These are phyloP conservation scores for Drosophila yakuba DNA, from an alignment of 1,140 invertebrate species.

Conservation along the genomic window DNA sequence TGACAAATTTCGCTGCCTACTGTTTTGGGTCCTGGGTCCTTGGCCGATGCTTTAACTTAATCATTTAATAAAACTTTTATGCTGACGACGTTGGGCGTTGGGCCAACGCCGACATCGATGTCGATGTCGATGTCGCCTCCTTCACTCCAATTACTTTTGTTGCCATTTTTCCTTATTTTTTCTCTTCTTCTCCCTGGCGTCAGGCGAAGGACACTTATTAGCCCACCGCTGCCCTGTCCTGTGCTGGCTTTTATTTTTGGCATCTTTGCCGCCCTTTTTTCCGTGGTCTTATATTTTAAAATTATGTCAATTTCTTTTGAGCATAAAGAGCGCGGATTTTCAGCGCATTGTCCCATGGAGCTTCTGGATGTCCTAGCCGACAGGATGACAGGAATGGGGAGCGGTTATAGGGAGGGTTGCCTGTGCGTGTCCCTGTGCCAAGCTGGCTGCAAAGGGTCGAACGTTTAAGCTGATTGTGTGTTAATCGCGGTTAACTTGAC, in stretches of 20 bases:
- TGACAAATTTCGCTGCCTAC: conserved; percentile 74
- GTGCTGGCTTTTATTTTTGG: conserved; percentile 27
- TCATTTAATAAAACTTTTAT: conserved; percentile 82
- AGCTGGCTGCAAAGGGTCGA: conserved; percentile 37
- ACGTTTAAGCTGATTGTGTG: conserved; percentile 69
- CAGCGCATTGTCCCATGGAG: conserved; percentile 29
- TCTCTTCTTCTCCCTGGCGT: conserved; percentile 26
- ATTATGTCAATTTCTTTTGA: conserved; percentile 74
- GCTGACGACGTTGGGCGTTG: conserved; percentile 46
- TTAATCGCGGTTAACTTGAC: conserved; percentile 60
- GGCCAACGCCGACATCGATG: conserved; percentile 25
- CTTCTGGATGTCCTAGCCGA: conserved; percentile 7
- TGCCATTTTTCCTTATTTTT: conserved; percentile 33
- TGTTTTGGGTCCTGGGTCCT: conserved; percentile 26
- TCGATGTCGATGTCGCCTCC: conserved; percentile 34
- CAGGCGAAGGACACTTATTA: conserved; percentile 66
- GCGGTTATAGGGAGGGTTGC: neutral
- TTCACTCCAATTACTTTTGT: conserved; percentile 60
- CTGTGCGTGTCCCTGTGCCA: neutral
- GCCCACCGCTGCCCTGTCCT: conserved; percentile 35
- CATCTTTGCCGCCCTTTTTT: conserved; percentile 33
- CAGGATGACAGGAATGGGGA: neutral
- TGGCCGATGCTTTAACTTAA: conserved; percentile 70
- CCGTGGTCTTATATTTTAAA: conserved; percentile 60
- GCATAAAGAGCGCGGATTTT: conserved; percentile 33